Evolutionary conservation across 2,888 invertebrate genomes (phyloP).

Genomic region (Quadriops clusia): DNA sequence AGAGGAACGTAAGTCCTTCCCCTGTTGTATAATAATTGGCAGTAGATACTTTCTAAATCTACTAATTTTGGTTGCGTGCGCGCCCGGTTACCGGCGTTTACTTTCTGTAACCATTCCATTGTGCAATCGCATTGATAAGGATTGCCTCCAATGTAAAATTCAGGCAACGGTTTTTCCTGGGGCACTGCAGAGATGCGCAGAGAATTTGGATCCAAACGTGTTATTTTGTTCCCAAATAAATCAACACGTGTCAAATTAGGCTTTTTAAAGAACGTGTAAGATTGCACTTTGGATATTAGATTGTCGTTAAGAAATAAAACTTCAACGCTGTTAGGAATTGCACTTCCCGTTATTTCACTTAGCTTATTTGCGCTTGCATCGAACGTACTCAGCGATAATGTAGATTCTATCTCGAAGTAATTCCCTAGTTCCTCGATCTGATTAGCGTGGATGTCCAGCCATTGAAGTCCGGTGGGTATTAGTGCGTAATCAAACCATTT

Average conservation of each 20-base stretch:
- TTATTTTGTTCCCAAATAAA: conserved; percentile 68
- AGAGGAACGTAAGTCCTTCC: conserved; percentile 62
- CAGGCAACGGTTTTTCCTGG: conserved; percentile 58
- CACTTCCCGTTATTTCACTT: conserved; percentile 69
- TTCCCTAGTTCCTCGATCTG: conserved; percentile 73
- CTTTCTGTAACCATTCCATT: conserved; percentile 82
- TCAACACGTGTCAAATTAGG: conserved; percentile 73
- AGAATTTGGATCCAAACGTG: conserved; percentile 62
- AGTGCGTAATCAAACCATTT: conserved; percentile 77
- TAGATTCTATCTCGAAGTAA: conserved; percentile 72
- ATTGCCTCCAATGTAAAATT: conserved; percentile 76
- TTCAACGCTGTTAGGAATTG: conserved; percentile 73
- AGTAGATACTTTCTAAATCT: conserved; percentile 73
- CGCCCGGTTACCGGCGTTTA: conserved; percentile 61
- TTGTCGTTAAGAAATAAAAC: conserved; percentile 70
- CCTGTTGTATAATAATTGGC: conserved; percentile 67
- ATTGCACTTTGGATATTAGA: conserved; percentile 69
- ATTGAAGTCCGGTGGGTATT: conserved; percentile 72
- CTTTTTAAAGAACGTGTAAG: conserved; percentile 78
- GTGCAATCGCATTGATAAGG: conserved; percentile 81
- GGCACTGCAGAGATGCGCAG: conserved; percentile 65
- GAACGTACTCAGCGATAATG: conserved; percentile 64
- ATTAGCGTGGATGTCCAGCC: conserved; percentile 77
- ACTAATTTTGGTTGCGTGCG: conserved; percentile 70
- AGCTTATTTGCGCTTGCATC: conserved; percentile 73